Base-by-base conservation (phyloP, 1,140 invertebrate species). In the Drosophila setifemur region DNA sequence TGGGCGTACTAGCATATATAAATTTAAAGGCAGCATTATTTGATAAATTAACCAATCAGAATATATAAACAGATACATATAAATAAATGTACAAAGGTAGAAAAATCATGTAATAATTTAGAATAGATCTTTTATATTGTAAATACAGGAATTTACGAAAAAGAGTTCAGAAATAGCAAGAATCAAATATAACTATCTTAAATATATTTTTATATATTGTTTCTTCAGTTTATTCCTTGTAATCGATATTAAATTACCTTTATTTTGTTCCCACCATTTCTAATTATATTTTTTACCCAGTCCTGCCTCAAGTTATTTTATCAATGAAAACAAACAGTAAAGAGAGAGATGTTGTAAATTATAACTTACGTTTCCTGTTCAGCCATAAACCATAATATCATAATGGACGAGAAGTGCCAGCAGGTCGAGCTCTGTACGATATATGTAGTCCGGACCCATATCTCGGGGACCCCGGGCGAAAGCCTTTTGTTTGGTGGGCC, bases 271-370 rank as follows among this genome's bases (percentile, higher is more conserved):
- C 14, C n/a, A 3, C 14, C 8, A 23, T 61, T 68, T 45, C 5
- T 11, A 43, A 63, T 35, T 49, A 39, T 50, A 39, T 50, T 14
- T 44, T 21, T 29, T 44, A 21, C 39, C 33, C 29, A 44, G 67
- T 57, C 66, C 67, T 70, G 66, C 67, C 66, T 25, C 67, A 71
- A 71, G 66, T 44, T 9, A 44, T 14, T 60, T 49, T 82, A 82
- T 72, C 77, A 53, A 47, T 53, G 26, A 67, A 37, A 54, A 47
- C 23, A 53, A 73, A 63, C 28, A 28, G 6, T 4, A 66, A 54
- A 55, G 31, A 54, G 37, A 29, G 2, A 25, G 25, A 40, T 18
- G 64, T 29, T 66, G 35, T 66, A 64, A 66, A 66, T 66, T 66
- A 66, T 33, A 66, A 14, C 11, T 11, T n/a, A 40, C 43, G 29